Conservation (phyloP, 2,113 vertebrate species). For the Corythornis vintsioides region DNA sequence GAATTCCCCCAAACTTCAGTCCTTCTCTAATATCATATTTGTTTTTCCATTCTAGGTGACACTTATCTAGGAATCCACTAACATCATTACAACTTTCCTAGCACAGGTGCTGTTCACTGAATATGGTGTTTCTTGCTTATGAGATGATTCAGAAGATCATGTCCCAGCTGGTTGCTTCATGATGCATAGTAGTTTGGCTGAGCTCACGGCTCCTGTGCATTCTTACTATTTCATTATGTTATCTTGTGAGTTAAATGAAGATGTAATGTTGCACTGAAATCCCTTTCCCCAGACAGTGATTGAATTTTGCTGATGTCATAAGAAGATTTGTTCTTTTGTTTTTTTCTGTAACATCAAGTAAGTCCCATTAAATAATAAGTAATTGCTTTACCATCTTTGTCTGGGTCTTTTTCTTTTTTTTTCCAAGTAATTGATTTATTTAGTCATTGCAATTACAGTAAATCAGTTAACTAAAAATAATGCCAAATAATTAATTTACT, state of each 20-base stretch:
- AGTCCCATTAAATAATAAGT: constrained; percentile 28
- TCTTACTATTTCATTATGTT: not conserved
- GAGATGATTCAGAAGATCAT: not conserved
- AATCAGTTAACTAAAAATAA: constrained; percentile 41
- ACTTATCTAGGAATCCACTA: not conserved
- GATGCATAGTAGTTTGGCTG: fast-evolving
- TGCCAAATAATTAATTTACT: constrained; percentile 44
- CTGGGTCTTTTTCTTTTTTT: not conserved
- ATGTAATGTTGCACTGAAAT: not conserved
- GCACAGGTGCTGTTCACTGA: not conserved
- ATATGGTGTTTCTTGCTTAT: not conserved
- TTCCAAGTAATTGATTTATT: constrained; percentile 17
- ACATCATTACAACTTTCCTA: not conserved
- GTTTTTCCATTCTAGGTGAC: not conserved
- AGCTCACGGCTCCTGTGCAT: not conserved
- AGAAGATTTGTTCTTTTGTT: constrained; percentile 34
- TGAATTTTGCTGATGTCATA: constrained; percentile 37
- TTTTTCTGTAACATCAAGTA: not conserved
- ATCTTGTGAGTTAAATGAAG: not conserved
- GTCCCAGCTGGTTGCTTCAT: not conserved
- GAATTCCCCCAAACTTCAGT: not conserved
- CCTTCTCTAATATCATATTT: not conserved
- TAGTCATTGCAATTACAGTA: constrained; percentile 26
- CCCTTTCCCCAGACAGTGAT: constrained; percentile 1
- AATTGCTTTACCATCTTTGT: constrained; percentile 29